phyloP scores from a whole-genome alignment of 2,113 vertebrate species.

The Thinocorus orbignyianus region DNA sequence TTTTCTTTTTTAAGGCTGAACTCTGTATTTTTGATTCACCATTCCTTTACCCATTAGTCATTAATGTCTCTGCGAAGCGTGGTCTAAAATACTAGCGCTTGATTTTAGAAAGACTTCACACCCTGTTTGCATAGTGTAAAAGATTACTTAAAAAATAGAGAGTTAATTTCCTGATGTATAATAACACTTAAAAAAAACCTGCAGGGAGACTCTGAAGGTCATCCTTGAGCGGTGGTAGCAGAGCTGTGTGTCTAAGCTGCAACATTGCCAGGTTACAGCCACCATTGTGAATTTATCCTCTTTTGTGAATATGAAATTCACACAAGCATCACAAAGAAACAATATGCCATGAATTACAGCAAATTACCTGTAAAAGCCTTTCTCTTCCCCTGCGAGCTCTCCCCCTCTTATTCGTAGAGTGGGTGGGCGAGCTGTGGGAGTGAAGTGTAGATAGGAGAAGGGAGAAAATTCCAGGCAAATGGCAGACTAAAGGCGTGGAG shows the following conservation, averaged over 20 bases:
- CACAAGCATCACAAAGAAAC: constrained; percentile 27
- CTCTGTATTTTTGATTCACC: neutral
- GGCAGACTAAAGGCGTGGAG: constrained; percentile 33
- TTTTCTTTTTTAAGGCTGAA: neutral
- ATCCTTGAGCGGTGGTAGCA: neutral
- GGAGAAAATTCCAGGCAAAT: constrained; percentile 32
- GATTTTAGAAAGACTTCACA: neutral
- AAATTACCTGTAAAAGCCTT: constrained; percentile 68
- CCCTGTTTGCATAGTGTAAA: constrained; percentile 1
- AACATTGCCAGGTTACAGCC: neutral
- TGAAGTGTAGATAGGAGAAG: constrained; percentile 27
- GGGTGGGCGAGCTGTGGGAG: constrained; percentile 55
- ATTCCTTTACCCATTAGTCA: constrained; percentile 4
- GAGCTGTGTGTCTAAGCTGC: constrained; percentile 8
- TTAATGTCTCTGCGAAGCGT: neutral
- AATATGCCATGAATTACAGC: constrained; percentile 43
- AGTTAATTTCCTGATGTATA: constrained; percentile 29
- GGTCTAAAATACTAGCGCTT: neutral
- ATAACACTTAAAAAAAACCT: neutral
- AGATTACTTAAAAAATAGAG: neutral
- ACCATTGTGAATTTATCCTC: neutral
- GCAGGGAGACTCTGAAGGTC: neutral
- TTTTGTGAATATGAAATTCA: neutral
- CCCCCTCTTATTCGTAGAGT: constrained; percentile 28
- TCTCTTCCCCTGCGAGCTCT: constrained; percentile 33